Conservation (phyloP, 2,113 vertebrate species). For the Planiliza haematocheilus region DNA sequence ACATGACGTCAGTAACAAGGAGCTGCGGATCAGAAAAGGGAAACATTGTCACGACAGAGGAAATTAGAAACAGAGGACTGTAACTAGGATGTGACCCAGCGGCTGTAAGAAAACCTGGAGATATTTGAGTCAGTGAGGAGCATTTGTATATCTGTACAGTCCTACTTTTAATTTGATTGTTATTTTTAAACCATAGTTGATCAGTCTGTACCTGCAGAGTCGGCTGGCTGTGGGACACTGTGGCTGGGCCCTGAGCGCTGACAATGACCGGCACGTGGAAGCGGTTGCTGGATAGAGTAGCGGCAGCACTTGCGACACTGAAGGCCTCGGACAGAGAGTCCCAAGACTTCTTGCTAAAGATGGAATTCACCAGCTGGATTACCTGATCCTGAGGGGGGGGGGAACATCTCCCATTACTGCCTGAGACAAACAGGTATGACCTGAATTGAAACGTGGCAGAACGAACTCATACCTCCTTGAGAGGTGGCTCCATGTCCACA, state of each 20-base stretch:
- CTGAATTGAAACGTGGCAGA: not conserved
- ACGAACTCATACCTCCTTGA: constrained; percentile 89
- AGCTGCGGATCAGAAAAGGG: constrained; percentile 83
- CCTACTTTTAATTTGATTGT: no score
- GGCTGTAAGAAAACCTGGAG: no score
- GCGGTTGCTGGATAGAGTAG: constrained; percentile 89
- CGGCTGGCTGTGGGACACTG: constrained; percentile 91
- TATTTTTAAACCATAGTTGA: no score
- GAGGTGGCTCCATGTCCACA: constrained; percentile 91
- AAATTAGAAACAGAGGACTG: not conserved
- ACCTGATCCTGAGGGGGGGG: constrained; percentile 90
- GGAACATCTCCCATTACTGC: not conserved
- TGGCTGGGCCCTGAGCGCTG: constrained; percentile 86
- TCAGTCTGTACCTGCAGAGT: constrained; percentile 84
- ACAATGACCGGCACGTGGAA: constrained; percentile 92
- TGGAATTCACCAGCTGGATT: constrained; percentile 93
- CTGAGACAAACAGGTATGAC: not conserved
- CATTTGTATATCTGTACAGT: no score
- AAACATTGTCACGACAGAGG: not conserved
- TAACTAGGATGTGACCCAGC: no score
- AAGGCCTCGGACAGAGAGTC: constrained; percentile 93
- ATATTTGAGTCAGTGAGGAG: no score
- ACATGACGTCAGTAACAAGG: constrained; percentile 92
- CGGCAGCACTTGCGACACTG: constrained; percentile 89
- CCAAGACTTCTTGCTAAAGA: constrained; percentile 98